A percentile compares a stretch with the other conserved stretches of the same genome.
phyloP scores from a whole-genome alignment of 2,797 vertebrate species.

The Chelonia mydas region DNA sequence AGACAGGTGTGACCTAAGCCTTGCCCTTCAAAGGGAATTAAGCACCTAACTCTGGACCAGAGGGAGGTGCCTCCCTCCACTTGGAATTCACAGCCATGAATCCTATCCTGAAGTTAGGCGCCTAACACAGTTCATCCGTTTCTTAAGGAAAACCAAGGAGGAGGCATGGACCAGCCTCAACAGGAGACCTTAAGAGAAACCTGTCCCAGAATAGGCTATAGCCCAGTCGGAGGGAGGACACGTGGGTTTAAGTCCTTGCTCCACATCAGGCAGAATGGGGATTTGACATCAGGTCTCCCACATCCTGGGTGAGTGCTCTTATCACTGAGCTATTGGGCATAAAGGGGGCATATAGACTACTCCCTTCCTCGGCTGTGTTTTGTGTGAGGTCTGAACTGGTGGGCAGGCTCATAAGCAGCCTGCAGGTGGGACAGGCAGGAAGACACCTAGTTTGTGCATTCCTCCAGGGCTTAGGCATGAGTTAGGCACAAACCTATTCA shows the following conservation, averaged over 20 bases:
- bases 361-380: not conserved
- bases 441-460: not conserved
- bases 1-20: no score
- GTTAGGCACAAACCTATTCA: not conserved
- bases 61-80: no score
- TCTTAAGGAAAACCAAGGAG: no score
- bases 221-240: no score
- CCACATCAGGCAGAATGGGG: not conserved
- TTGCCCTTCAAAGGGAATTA: no score
- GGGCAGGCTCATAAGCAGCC: not conserved
- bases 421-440: not conserved
- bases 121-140: no score
- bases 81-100: no score
- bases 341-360: not conserved
- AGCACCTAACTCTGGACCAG: no score
- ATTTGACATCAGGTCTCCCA: not conserved
- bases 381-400: not conserved
- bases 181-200: no score
- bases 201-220: no score
- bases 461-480: not conserved
- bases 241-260: not conserved
- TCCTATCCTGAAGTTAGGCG: no score
- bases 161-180: no score
- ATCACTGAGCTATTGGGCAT: not conserved
- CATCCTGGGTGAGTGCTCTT: not conserved